A percentile compares a stretch with the other conserved stretches of the same genome.
These are phyloP conservation scores for Bothrops jararaca DNA, from an alignment of 2,113 vertebrate species.

Conservation along the genomic window DNA sequence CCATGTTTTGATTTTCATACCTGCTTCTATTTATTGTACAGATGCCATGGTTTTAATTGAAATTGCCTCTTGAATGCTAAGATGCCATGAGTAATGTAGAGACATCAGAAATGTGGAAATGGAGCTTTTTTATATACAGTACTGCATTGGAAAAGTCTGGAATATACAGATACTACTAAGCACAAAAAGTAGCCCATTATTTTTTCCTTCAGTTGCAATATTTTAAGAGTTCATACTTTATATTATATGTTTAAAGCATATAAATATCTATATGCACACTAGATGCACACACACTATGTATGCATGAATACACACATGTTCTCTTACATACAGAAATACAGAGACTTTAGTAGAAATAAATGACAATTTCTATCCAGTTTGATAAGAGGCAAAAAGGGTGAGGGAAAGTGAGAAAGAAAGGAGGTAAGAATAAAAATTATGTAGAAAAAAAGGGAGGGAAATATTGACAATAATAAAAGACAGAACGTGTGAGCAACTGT, in stretches of 20 bases:
- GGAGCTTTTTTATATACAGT: background rate
- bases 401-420: background rate
- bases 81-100: background rate
- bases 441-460: background rate
- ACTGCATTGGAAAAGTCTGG: background rate
- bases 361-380: constrained; percentile 5
- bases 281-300: background rate
- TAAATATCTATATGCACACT: background rate
- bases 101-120: background rate
- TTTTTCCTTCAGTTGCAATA: background rate
- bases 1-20: background rate
- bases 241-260: background rate
- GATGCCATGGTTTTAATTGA: background rate
- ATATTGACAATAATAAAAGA: background rate
- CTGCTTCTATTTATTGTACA: background rate
- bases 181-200: background rate
- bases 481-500: background rate
- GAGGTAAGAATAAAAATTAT: constrained; percentile 4
- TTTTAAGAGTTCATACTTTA: background rate
- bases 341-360: background rate
- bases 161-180: background rate
- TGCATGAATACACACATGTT: background rate
- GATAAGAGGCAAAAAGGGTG: background rate
- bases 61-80: background rate
- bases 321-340: background rate